These are phyloP conservation scores for Apus apus DNA, from an alignment of 2,113 vertebrate genomes.

Conservation along the genomic window DNA sequence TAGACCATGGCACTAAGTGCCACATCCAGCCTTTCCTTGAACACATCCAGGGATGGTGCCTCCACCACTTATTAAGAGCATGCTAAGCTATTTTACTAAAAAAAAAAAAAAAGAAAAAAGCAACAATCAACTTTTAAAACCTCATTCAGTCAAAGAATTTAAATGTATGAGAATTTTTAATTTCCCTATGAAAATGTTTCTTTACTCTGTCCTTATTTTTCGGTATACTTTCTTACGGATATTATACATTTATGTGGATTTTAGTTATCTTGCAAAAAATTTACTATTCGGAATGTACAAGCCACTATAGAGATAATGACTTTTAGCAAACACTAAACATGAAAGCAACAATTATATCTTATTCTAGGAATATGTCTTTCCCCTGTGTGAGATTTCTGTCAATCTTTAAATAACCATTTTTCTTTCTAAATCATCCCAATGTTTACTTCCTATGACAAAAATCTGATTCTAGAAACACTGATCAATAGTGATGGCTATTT, in stretches of 20 bases:
- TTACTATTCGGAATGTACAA: not conserved
- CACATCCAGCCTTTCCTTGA: too few species aligned
- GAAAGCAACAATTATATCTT: not conserved
- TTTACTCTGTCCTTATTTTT: not conserved
- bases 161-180: not conserved
- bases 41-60: too few species aligned
- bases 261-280: not conserved
- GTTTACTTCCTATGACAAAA: not conserved
- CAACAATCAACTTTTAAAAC: not conserved
- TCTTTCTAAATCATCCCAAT: not conserved
- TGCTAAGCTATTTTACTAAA: not conserved
- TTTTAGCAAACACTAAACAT: not conserved
- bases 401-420: not conserved
- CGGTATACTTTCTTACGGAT: not conserved
- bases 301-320: not conserved
- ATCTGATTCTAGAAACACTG: not conserved
- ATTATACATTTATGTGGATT: not conserved
- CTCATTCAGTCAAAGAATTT: not conserved
- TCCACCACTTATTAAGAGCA: not conserved
- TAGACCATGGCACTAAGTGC: too few species aligned
- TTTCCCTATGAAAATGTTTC: not conserved
- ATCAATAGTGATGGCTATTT: not conserved
- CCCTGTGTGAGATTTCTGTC: not conserved
- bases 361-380: not conserved
- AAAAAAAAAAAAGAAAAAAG: too few species aligned